These are phyloP conservation scores for Pteria penguin DNA, from an alignment of 2,888 invertebrate genomes.

Conservation along the genomic window DNA sequence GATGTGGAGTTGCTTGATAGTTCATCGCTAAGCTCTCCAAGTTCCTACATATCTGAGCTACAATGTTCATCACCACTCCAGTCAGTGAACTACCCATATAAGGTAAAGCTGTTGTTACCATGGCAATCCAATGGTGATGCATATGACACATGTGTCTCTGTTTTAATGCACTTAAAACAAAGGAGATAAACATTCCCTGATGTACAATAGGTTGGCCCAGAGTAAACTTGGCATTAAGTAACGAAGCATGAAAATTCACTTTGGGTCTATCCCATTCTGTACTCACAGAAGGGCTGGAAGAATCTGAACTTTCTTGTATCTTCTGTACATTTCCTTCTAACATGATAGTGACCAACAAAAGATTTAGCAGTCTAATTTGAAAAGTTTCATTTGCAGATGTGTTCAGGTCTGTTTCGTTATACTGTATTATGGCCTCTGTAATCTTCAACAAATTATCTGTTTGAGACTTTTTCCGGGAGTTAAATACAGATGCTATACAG, in stretches of 20 bases:
- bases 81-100: conserved; percentile 88
- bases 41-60: conserved; percentile 89
- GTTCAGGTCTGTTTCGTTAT: conserved; percentile 83
- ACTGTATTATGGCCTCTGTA: conserved; percentile 87
- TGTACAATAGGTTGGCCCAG: conserved; percentile 81
- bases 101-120: conserved; percentile 89
- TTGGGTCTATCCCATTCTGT: conserved; percentile 68
- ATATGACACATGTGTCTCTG: conserved; percentile 86
- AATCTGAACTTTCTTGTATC: conserved; percentile 38
- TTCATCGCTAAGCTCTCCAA: conserved; percentile 84
- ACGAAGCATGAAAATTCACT: conserved; percentile 70
- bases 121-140: conserved; percentile 91
- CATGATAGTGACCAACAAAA: conserved; percentile 87
- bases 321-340: conserved; percentile 87
- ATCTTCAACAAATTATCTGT: conserved; percentile 81
- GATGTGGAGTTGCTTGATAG: not conserved
- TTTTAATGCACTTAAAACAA: conserved; percentile 88
- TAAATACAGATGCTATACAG: conserved; percentile 87
- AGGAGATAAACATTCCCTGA: conserved; percentile 90
- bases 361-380: conserved; percentile 80
- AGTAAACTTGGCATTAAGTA: conserved; percentile 69
- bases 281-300: conserved; percentile 76
- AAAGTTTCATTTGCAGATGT: conserved; percentile 75
- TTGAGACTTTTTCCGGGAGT: conserved; percentile 64
- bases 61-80: conserved; percentile 88